These are phyloP conservation scores for Acropternis orthonyx DNA, from an alignment of 2,797 vertebrate genomes.

Conservation along the genomic window DNA sequence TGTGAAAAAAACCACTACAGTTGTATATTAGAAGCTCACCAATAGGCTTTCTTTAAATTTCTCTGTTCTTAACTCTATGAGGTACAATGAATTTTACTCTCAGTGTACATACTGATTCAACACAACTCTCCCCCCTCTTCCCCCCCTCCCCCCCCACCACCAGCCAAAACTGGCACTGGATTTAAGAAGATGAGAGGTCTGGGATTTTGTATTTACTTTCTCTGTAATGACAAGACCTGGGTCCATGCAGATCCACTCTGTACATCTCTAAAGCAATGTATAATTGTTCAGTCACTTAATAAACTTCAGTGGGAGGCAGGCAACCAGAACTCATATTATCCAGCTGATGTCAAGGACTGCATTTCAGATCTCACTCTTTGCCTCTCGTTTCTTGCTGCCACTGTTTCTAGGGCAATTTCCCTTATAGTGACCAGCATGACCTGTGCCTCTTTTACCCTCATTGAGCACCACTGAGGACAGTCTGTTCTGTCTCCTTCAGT, in stretches of 20 bases:
- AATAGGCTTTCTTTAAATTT: neutral
- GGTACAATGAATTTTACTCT: neutral
- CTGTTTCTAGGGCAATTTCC: neutral
- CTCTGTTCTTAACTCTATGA: neutral
- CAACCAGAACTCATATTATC: neutral
- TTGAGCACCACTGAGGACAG: neutral
- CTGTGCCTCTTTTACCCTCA: neutral
- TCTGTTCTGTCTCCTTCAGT: neutral
- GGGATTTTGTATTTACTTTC: neutral
- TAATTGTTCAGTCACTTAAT: neutral
- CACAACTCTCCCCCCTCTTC: too few species aligned
- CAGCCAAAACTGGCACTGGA: neutral
- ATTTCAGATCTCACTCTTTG: neutral
- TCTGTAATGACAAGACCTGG: neutral
- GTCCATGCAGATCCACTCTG: neutral
- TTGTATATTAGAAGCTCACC: neutral
- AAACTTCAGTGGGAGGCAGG: neutral
- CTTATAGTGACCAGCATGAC: neutral
- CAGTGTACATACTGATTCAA: neutral
- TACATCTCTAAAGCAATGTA: neutral
- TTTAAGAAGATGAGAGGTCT: neutral
- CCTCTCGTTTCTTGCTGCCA: neutral
- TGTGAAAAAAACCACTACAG: fast-evolving
- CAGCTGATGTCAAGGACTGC: neutral
- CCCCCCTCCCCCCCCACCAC: too few species aligned